phyloP scores from a whole-genome alignment of 2,888 invertebrate species.

The Celastrina argiolus region DNA sequence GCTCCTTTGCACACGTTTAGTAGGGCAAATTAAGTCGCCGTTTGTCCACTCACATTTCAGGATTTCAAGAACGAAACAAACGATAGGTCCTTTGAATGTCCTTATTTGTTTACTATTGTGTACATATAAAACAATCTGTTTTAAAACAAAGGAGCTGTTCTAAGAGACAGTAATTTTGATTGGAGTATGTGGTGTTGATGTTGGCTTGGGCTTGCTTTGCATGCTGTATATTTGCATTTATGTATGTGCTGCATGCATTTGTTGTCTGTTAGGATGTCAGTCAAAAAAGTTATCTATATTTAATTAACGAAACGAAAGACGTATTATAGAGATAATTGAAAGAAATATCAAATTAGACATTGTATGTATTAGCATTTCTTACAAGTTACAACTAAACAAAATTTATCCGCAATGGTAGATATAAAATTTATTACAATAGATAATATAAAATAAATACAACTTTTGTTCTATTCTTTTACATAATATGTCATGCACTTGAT shows the following conservation, averaged over 20 bases:
- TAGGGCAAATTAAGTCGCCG: too few species aligned
- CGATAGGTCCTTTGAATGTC: too few species aligned
- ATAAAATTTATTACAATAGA: neutral
- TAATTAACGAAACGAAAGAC: too few species aligned
- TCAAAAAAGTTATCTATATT: too few species aligned
- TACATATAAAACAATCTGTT: neutral
- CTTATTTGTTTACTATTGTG: neutral
- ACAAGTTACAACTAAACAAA: constrained; percentile 9
- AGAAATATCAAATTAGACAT: too few species aligned
- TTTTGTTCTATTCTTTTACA: neutral
- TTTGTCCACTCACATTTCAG: too few species aligned
- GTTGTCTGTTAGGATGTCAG: neutral
- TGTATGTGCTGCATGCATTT: constrained; percentile 28
- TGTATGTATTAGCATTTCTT: neutral
- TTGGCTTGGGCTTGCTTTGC: constrained; percentile 61
- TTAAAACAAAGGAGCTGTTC: constrained; percentile 3
- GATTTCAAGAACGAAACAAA: too few species aligned
- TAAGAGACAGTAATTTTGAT: neutral
- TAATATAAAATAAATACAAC: neutral
- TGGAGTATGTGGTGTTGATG: constrained; percentile 12
- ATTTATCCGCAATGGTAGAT: neutral
- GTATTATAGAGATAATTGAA: too few species aligned
- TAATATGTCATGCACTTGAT: neutral
- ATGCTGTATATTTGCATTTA: constrained; percentile 45
- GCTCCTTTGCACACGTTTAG: neutral